Evolutionary conservation across 1,140 invertebrate species (phyloP), one percentile per base, ranked within the genome.

Genomic region (Neodiprion pinetum): DNA sequence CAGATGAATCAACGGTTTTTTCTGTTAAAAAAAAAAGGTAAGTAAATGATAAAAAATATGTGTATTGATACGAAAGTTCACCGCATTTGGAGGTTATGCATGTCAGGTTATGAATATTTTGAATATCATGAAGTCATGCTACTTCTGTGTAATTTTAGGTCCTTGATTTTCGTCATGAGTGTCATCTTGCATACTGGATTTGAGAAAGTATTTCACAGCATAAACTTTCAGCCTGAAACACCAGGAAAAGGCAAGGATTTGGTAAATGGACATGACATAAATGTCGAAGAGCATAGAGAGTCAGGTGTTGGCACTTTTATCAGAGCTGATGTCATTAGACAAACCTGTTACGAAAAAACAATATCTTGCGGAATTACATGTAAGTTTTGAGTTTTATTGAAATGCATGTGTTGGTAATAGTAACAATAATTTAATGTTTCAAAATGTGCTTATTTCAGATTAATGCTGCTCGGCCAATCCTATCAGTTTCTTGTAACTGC

Each of bases 31-130:
- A 53, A 17, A 53, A 53, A 53, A 9, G 14, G 1, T 53, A 53
- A 53, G 50, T 53, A 53, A 53, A 53, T 53, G 50, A 53, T 53
- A 53, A 53, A 53, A 53, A 53, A 53, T 53, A 53, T 53, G 50
- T 14, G 50, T 53, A 53, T 53, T 53, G 50, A 53, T 53, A 53
- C 50, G 50, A 53, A 53, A 53, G 1, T 53, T 53, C 1, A 53
- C 14, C 50, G 50, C 50, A 53, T 53, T 53, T 53, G 50, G 50
- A 1, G 14, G 50, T 53, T 53, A 53, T 53, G 50, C 50, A 53
- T 53, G 50, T 53, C 50, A 53, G 17, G 17, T 17, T 17, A 17
- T 17, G 17, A 17, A 17, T 17, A 17, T 17, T 17, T 17, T 17
- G 17, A 17, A 17, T 17, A 17, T 17, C 17, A 17, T 17, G 0